A percentile compares a stretch with the other conserved stretches of the same genome.
Evolutionary conservation across 2,113 vertebrate species (phyloP).

Genomic region (Peromyscus leucopus): DNA sequence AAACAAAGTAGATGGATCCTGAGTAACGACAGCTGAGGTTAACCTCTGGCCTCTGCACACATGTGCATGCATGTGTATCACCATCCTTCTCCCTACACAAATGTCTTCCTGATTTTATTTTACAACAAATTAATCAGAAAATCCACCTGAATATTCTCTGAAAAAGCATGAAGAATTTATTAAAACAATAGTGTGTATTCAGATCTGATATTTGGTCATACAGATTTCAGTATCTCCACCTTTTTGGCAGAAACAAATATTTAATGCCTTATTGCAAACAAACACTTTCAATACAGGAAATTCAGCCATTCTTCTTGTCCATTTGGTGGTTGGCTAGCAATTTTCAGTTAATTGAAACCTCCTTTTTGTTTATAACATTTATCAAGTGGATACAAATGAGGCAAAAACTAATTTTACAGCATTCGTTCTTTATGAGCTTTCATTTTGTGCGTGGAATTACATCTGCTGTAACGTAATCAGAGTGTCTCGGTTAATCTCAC

Average conservation of each 20-base stretch:
- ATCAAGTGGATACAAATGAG: not conserved
- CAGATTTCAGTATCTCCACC: conserved; percentile 40
- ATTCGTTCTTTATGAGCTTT: not conserved
- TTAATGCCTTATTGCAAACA: conserved; percentile 2
- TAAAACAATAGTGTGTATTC: not conserved
- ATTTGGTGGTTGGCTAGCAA: not conserved
- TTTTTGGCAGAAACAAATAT: conserved; percentile 39
- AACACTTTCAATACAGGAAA: not conserved
- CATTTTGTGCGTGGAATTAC: not conserved
- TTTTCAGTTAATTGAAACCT: conserved; percentile 54
- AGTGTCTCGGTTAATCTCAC: not conserved
- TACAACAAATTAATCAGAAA: conserved; percentile 46
- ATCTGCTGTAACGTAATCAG: not conserved
- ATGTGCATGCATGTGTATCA: not conserved
- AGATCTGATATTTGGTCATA: conserved; percentile 15
- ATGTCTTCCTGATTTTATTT: not conserved
- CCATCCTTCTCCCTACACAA: not conserved
- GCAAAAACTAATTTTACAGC: conserved; percentile 41
- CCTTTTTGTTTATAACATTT: conserved; percentile 44
- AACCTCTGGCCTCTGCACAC: not conserved
- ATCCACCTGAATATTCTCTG: conserved; percentile 1
- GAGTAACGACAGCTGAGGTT: not conserved
- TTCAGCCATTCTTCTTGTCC: not conserved
- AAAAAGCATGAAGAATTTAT: not conserved
- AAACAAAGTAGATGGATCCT: not conserved